These are phyloP conservation scores for Amaurobius ferox DNA, from an alignment of 2,888 invertebrate genomes.

Conservation along the genomic window DNA sequence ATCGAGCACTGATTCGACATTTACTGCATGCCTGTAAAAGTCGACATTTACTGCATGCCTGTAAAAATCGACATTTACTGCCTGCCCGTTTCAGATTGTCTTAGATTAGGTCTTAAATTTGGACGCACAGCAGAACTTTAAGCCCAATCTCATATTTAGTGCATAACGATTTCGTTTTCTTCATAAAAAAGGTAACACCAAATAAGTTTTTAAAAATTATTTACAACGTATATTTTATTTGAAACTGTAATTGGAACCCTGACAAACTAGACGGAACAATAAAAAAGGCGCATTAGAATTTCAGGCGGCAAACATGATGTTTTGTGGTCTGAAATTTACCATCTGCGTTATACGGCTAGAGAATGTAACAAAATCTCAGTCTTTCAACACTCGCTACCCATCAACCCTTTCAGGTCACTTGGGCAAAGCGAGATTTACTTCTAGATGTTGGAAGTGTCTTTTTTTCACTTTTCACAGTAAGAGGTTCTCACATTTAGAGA, in stretches of 20 bases:
- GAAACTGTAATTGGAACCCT: not conserved
- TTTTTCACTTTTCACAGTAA: conserved; percentile 43
- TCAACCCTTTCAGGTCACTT: conserved; percentile 69
- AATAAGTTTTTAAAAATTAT: not conserved
- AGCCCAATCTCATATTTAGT: no score
- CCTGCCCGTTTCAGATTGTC: no score
- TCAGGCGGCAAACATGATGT: conserved; percentile 12
- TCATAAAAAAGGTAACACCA: no score
- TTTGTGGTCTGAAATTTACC: conserved; percentile 62
- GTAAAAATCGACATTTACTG: no score
- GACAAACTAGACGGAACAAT: not conserved
- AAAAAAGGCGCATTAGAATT: conserved; percentile 31
- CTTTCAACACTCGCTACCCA: conserved; percentile 58
- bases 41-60: no score
- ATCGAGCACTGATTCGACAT: no score
- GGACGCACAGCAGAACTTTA: no score
- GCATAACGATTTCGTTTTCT: no score
- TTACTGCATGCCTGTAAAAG: no score
- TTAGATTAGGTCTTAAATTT: no score
- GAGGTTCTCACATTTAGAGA: conserved; percentile 69
- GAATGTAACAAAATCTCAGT: conserved; percentile 61
- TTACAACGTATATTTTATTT: not conserved
- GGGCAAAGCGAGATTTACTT: conserved; percentile 60
- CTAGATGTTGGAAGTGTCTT: conserved; percentile 31
- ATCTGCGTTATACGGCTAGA: conserved; percentile 54